These are phyloP conservation scores for Metallyticus violacea DNA, from an alignment of 2,888 invertebrate genomes.

Conservation along the genomic window DNA sequence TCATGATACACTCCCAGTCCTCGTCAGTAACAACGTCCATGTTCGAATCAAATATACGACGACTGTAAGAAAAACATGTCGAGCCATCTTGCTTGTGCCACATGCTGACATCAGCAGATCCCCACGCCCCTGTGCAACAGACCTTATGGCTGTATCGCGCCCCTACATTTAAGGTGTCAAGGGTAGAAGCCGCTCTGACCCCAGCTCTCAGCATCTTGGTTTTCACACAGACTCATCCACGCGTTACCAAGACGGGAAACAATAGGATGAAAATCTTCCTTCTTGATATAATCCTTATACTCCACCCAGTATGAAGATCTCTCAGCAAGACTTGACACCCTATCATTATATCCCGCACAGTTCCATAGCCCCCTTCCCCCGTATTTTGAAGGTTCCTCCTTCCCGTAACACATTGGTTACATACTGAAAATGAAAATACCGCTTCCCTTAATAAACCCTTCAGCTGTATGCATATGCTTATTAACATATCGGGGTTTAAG, in stretches of 20 bases:
- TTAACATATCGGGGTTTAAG: constrained; percentile 16
- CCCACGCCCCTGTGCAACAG: neutral
- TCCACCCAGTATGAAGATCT: constrained; percentile 28
- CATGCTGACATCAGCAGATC: constrained; percentile 3
- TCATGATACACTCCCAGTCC: neutral
- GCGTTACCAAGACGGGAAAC: constrained; percentile 2
- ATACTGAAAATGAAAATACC: constrained; percentile 6
- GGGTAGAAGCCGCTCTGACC: constrained; percentile 5
- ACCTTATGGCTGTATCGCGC: neutral
- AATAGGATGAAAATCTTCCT: constrained; percentile 27
- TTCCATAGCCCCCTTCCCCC: neutral
- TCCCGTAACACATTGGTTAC: neutral
- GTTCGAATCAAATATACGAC: constrained; percentile 6
- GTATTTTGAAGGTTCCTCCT: neutral
- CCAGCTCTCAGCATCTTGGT: neutral
- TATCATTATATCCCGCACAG: constrained; percentile 12
- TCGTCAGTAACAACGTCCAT: neutral
- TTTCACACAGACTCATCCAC: neutral
- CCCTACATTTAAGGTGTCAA: constrained; percentile 29
- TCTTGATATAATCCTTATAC: constrained; percentile 2
- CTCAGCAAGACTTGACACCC: constrained; percentile 22
- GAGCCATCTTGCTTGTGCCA: neutral
- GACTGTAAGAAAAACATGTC: neutral
- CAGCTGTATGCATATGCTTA: neutral
- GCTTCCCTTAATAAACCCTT: neutral